phyloP scores from a whole-genome alignment of 2,888 invertebrate species.

The Troides aeacus region DNA sequence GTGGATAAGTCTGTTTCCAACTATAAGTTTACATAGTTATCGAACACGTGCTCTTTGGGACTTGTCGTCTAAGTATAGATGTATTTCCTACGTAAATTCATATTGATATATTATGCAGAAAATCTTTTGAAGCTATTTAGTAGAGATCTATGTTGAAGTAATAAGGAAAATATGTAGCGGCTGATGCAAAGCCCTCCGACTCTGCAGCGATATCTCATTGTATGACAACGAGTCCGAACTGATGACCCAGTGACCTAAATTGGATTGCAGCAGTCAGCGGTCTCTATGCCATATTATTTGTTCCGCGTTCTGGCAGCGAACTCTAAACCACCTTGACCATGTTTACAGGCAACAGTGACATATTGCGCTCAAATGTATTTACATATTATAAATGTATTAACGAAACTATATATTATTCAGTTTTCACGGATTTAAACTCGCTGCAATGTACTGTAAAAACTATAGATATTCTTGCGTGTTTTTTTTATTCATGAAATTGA shows the following conservation, averaged over 20 bases:
- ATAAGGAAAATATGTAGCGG: slow-evolving; percentile 41
- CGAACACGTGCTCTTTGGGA: no score
- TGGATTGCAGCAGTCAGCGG: slow-evolving; percentile 70
- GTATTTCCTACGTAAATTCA: no score
- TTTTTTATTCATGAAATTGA: no score
- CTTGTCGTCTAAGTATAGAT: no score
- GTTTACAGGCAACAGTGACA: slow-evolving; percentile 29
- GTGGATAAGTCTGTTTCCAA: no score
- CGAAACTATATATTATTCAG: no score
- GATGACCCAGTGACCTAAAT: slow-evolving; percentile 74
- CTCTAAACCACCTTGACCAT: slow-evolving; percentile 57
- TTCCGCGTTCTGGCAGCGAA: slow-evolving; percentile 69
- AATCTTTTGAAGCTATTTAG: neutral
- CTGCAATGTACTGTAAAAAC: no score
- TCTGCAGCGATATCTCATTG: slow-evolving; percentile 74
- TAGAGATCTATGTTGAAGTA: slow-evolving; percentile 1
- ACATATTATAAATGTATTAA: neutral
- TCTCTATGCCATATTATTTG: slow-evolving; percentile 66
- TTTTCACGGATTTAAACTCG: no score
- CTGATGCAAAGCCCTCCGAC: slow-evolving; percentile 57
- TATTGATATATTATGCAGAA: no score
- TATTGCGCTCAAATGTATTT: slow-evolving; percentile 34
- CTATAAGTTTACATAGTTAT: no score
- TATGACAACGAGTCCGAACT: slow-evolving; percentile 65
- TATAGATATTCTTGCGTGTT: no score